These are phyloP conservation scores for Pseudococcus jackbeardsleyi DNA, from an alignment of 2,888 invertebrate species.

Conservation along the genomic window DNA sequence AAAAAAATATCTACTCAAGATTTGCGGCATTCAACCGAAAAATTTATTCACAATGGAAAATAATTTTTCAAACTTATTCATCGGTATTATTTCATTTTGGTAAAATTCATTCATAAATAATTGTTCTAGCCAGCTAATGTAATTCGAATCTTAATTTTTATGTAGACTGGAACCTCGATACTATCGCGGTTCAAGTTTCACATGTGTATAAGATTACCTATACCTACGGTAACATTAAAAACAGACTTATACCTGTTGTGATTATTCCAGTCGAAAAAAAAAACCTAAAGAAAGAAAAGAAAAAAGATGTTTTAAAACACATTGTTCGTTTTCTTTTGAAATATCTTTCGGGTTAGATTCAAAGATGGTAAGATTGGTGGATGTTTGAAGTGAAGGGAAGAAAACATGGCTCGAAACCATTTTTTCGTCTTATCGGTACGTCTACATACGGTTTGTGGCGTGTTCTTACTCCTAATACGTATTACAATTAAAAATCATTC, in stretches of 20 bases:
- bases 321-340: slow-evolving; percentile 32
- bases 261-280: slow-evolving; percentile 3
- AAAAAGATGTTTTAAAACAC: not conserved
- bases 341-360: slow-evolving; percentile 17
- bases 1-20: not conserved
- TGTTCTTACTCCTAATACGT: slow-evolving; percentile 1
- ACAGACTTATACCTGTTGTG: slow-evolving; percentile 11
- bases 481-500: slow-evolving; percentile 33
- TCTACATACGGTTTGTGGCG: not conserved
- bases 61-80: not conserved
- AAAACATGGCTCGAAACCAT: slow-evolving; percentile 18
- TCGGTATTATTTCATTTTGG: not conserved
- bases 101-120: slow-evolving; percentile 17
- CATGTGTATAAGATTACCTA: not conserved
- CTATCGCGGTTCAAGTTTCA: not conserved
- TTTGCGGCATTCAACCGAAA: not conserved
- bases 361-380: slow-evolving; percentile 20
- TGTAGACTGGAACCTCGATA: not conserved
- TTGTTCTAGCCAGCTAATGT: not conserved
- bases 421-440: slow-evolving; percentile 20
- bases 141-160: slow-evolving; percentile 33
- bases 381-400: not conserved
- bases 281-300: not conserved
- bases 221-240: slow-evolving; percentile 8
- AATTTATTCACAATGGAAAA: not conserved